Evolutionary conservation across 2,113 vertebrate species (phyloP).

Genomic region (Toxotes jaculatrix): DNA sequence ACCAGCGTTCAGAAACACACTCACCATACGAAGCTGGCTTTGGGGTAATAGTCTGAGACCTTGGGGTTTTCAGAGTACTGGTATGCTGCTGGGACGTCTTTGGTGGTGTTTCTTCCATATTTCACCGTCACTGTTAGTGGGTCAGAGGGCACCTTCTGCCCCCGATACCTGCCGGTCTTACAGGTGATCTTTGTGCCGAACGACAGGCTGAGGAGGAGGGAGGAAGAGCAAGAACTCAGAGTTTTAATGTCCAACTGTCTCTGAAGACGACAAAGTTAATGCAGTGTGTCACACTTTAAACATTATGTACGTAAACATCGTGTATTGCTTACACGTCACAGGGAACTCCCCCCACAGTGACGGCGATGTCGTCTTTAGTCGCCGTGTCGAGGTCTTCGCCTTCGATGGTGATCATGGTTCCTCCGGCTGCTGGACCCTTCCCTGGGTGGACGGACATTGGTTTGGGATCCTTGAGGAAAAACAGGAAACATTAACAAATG

Average conservation of each 20-base stretch:
- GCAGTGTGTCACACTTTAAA: background rate
- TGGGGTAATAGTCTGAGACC: conserved; percentile 83
- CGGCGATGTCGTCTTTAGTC: conserved; percentile 87
- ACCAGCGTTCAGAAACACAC: background rate
- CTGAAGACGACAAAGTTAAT: background rate
- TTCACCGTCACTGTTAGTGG: conserved; percentile 72
- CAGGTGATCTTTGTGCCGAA: conserved; percentile 89
- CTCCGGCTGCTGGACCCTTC: conserved; percentile 90
- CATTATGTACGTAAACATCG: background rate
- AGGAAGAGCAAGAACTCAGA: background rate
- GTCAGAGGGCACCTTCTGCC: conserved; percentile 58
- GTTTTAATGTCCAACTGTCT: too few relatives aligned
- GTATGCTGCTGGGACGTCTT: conserved; percentile 58
- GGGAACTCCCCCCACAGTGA: conserved; percentile 82
- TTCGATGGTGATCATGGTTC: conserved; percentile 90
- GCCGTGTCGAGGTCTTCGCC: conserved; percentile 90
- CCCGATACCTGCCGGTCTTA: conserved; percentile 83
- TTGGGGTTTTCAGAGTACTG: conserved; percentile 90
- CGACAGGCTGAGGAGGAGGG: conserved; percentile 77
- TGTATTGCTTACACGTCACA: conserved; percentile 90
- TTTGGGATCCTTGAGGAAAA: conserved; percentile 85
- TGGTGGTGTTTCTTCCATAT: conserved; percentile 83
- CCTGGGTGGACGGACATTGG: conserved; percentile 81
- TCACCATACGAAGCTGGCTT: conserved; percentile 92
- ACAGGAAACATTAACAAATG: background rate